These are phyloP conservation scores for Dynastes grantii DNA, from an alignment of 2,888 invertebrate genomes.

Conservation along the genomic window DNA sequence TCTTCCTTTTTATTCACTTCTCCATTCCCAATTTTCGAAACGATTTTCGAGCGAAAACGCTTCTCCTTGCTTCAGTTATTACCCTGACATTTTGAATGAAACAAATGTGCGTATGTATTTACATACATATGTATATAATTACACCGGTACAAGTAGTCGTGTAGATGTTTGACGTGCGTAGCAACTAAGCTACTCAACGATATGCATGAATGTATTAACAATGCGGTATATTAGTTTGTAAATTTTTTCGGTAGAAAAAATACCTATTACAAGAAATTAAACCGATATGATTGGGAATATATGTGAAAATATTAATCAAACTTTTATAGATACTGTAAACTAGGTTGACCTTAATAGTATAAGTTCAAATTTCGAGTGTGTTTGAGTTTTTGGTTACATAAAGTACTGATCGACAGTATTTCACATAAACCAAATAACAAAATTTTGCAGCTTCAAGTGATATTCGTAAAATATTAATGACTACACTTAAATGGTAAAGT, in stretches of 20 bases:
- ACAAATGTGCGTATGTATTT: background rate
- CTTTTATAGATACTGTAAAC: too few species aligned
- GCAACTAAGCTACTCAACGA: background rate
- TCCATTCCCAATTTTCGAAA: constrained; percentile 10
- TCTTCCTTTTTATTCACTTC: constrained; percentile 14
- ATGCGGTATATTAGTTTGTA: too few species aligned
- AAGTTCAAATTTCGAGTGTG: too few species aligned
- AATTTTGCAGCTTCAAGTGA: too few species aligned
- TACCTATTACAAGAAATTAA: too few species aligned
- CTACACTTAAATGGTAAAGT: too few species aligned
- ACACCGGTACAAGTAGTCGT: background rate
- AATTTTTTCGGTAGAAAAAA: too few species aligned
- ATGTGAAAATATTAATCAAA: background rate
- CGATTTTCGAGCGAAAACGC: constrained; percentile 18
- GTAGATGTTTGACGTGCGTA: background rate
- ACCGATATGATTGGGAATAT: background rate
- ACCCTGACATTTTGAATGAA: constrained; percentile 32
- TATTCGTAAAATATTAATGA: too few species aligned
- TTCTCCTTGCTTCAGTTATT: constrained; percentile 24
- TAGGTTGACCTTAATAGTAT: too few species aligned
- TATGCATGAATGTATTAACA: background rate
- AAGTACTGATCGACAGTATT: too few species aligned
- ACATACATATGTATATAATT: background rate
- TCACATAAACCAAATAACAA: too few species aligned
- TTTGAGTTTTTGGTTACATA: too few species aligned